phyloP scores from a whole-genome alignment of 1,140 invertebrate species.

The Notospermus geniculatus region DNA sequence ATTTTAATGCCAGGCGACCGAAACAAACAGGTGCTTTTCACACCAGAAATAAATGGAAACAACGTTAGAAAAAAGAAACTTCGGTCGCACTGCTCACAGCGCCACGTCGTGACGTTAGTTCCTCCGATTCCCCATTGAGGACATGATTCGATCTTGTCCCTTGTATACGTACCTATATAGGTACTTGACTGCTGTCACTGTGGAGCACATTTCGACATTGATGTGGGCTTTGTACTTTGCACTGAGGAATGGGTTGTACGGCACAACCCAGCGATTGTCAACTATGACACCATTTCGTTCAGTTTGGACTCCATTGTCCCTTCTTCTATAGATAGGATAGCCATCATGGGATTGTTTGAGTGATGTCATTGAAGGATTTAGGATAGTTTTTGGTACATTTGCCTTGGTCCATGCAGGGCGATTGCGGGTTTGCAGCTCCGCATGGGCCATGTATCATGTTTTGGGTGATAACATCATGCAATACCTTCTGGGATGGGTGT shows the following conservation, averaged over 20 bases:
- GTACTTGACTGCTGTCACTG: not conserved
- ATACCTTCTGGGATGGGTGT: not conserved
- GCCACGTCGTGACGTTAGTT: too few species aligned
- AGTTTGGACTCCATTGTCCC: too few species aligned
- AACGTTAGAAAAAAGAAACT: too few species aligned
- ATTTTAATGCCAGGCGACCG: too few species aligned
- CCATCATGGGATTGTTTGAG: not conserved
- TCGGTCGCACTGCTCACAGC: too few species aligned
- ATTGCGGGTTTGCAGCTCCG: too few species aligned
- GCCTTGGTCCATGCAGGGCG: not conserved
- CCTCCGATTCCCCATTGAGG: too few species aligned
- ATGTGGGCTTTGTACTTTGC: constrained; percentile 1
- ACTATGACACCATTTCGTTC: too few species aligned
- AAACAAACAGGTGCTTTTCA: too few species aligned
- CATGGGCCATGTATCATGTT: constrained; percentile 7
- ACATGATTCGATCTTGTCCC: not conserved
- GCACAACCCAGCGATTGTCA: too few species aligned
- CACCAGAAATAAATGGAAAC: too few species aligned
- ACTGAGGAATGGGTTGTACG: too few species aligned
- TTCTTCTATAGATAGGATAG: not conserved
- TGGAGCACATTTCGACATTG: constrained; percentile 1
- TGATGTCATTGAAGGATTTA: not conserved
- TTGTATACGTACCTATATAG: constrained; percentile 4
- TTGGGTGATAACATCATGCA: not conserved
- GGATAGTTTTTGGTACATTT: constrained; percentile 6